These are phyloP conservation scores for Geothlypis trichas DNA, from an alignment of 2,113 vertebrate species.

Conservation along the genomic window DNA sequence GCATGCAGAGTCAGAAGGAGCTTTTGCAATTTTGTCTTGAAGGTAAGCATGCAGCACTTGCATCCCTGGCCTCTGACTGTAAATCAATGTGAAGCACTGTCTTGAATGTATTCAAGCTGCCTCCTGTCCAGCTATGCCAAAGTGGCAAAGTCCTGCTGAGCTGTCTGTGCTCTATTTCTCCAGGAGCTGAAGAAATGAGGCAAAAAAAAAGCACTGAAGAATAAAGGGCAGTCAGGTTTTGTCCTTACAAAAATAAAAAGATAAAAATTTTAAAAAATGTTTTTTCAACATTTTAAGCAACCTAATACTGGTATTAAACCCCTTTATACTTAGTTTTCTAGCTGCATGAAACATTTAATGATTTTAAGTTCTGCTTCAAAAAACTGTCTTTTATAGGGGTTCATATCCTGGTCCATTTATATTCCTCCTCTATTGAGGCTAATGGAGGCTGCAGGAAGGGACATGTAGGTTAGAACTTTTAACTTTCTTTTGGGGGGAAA, in stretches of 20 bases:
- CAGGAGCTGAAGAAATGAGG: not conserved
- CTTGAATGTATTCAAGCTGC: not conserved
- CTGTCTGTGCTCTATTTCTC: not conserved
- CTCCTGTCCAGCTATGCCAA: not conserved
- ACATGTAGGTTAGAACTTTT: not conserved
- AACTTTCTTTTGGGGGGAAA: not conserved
- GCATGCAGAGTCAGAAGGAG: not conserved
- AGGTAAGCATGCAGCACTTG: not conserved
- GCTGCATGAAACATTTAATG: accelerated
- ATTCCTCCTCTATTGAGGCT: not conserved
- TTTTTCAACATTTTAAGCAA: not conserved
- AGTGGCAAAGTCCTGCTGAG: not conserved
- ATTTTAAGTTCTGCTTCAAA: not conserved
- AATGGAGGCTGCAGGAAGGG: not conserved
- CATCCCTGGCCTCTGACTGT: not conserved
- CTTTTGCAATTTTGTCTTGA: not conserved
- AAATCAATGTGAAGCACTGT: not conserved
- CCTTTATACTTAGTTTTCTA: not conserved
- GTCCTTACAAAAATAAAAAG: not conserved
- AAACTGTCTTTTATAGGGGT: not conserved
- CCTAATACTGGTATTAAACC: not conserved
- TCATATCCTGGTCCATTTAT: not conserved
- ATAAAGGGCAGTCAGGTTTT: not conserved
- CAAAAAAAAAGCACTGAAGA: no score
- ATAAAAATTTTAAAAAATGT: not conserved